A percentile compares a stretch with the other conserved stretches of the same genome.
Evolutionary conservation across 2,797 vertebrate genomes (phyloP).

Genomic region (Alcedo quadribrachys): DNA sequence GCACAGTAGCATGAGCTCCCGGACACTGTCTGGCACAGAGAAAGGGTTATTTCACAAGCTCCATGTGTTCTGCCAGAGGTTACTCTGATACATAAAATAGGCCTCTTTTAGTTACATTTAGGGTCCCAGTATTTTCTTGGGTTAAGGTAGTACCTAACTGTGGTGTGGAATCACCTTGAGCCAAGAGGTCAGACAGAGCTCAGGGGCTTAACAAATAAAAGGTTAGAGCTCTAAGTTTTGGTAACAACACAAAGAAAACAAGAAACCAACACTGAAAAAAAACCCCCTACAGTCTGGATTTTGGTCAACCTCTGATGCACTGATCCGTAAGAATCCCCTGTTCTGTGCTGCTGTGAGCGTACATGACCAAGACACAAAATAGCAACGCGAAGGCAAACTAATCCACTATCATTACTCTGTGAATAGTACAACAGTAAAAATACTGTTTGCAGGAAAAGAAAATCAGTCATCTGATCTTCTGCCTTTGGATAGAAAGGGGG

Average conservation of each 20-base stretch:
- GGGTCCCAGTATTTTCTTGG: neutral
- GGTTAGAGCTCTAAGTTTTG: neutral
- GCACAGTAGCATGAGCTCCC: rapidly evolving
- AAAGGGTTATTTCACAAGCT: neutral
- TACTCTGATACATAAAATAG: neutral
- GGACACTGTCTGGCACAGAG: neutral
- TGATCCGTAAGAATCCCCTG: neutral
- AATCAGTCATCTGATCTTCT: neutral
- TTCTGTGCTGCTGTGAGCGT: neutral
- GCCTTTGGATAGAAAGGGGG: neutral
- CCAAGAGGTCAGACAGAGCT: neutral
- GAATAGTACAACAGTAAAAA: neutral
- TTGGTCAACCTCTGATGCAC: neutral
- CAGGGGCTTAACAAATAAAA: neutral
- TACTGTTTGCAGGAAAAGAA: neutral
- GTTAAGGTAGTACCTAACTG: neutral
- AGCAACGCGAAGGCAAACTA: neutral
- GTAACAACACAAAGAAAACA: neutral
- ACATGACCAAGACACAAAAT: neutral
- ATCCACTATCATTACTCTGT: neutral
- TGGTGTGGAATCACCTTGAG: neutral
- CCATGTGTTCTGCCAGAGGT: rapidly evolving
- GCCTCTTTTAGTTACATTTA: neutral
- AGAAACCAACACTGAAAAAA: neutral
- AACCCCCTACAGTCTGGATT: neutral